Conservation (phyloP, 2,113 vertebrate genomes). For the Apodemus speciosus region DNA sequence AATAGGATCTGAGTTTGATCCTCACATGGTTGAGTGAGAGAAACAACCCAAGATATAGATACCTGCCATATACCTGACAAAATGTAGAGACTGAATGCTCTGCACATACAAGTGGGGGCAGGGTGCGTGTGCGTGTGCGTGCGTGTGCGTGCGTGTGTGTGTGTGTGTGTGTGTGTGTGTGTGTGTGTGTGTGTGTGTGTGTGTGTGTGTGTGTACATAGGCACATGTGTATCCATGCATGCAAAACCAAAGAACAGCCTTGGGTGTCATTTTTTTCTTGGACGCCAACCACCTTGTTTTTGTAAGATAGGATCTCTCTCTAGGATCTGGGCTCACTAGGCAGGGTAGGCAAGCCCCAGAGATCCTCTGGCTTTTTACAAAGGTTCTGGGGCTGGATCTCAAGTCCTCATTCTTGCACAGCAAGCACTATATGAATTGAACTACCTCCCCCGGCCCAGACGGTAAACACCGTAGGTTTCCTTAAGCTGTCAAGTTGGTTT, state of each 20-base stretch:
- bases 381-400: neutral
- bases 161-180: neutral
- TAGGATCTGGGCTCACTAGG: neutral
- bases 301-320: neutral
- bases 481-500: rapidly evolving
- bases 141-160: too few relatives aligned
- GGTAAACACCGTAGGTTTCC: rapidly evolving
- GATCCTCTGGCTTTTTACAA: neutral
- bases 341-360: neutral
- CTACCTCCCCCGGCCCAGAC: neutral
- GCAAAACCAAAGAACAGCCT: neutral
- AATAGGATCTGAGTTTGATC: neutral
- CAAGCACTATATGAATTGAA: neutral
- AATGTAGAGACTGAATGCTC: neutral
- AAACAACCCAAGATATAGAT: neutral
- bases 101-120: too few relatives aligned
- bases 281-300: neutral
- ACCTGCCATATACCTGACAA: neutral
- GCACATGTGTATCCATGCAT: too few relatives aligned
- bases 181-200: neutral
- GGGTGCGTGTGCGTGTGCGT: too few relatives aligned
- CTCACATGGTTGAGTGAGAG: neutral
- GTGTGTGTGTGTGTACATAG: neutral
- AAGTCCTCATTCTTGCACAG: neutral
- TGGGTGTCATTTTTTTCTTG: neutral